These are phyloP conservation scores for Apis cerana DNA, from an alignment of 1,140 invertebrate species.

Conservation along the genomic window DNA sequence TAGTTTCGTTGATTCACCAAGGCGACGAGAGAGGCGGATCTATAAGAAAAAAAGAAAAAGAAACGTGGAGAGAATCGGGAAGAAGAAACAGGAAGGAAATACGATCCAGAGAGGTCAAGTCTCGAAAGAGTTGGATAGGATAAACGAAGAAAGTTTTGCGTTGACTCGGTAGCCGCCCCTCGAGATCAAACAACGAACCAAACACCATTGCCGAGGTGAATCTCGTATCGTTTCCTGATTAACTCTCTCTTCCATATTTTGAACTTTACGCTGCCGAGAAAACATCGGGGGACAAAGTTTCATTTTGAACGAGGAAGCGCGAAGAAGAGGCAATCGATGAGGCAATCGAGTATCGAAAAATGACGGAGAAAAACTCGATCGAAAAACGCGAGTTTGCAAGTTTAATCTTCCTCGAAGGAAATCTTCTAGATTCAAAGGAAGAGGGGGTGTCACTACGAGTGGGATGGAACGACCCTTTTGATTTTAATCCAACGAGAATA, in stretches of 20 bases:
- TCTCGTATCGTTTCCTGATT: neutral
- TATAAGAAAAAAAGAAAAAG: conserved; percentile 14
- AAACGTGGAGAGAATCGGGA: neutral
- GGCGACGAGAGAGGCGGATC: neutral
- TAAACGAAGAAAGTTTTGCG: conserved; percentile 55
- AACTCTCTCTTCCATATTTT: neutral
- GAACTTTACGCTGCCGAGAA: neutral
- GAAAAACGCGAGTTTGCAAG: too few relatives aligned
- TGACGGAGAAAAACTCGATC: too few relatives aligned
- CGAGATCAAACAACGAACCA: conserved; percentile 38
- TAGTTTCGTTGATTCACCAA: conserved; percentile 36
- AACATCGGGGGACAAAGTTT: too few relatives aligned
- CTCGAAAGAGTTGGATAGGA: conserved; percentile 55
- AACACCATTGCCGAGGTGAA: neutral
- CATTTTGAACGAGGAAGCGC: too few relatives aligned
- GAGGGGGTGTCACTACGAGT: too few relatives aligned
- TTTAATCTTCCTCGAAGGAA: too few relatives aligned
- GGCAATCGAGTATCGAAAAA: too few relatives aligned
- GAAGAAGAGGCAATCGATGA: too few relatives aligned
- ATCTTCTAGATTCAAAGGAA: too few relatives aligned
- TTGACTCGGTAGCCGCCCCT: conserved; percentile 36
- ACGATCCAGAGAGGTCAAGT: conserved; percentile 1
- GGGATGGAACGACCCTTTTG: too few relatives aligned
- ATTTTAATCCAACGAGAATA: too few relatives aligned
- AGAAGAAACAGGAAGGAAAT: conserved; percentile 44